These are phyloP conservation scores for Remorina albescens DNA, from an alignment of 2,797 vertebrate genomes.

Conservation along the genomic window DNA sequence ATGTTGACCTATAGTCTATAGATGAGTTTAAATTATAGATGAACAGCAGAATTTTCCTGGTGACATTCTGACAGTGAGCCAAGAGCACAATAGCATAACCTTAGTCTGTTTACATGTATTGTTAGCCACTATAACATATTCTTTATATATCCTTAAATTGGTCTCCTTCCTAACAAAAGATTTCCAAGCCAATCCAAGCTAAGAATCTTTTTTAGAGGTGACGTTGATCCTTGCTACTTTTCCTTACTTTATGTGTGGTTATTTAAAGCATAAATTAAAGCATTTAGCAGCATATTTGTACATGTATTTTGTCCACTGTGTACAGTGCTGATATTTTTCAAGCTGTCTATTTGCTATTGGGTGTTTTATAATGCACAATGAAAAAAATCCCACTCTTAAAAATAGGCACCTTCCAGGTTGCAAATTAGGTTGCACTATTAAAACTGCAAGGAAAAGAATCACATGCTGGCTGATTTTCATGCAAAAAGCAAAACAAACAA, in stretches of 20 bases:
- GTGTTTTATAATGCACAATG: background rate
- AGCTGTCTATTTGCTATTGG: background rate
- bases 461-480: background rate
- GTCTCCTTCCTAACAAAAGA: background rate
- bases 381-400: no score
- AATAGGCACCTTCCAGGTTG: no score
- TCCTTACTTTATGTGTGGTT: background rate
- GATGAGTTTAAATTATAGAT: background rate
- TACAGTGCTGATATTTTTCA: no score
- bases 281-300: background rate
- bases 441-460: background rate
- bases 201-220: background rate
- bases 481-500: background rate
- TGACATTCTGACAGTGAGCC: background rate
- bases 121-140: background rate
- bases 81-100: background rate
- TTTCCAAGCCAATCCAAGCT: no score
- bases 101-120: background rate
- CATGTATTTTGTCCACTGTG: background rate
- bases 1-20: background rate
- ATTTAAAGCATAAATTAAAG: background rate
- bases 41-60: background rate
- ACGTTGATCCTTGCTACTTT: background rate
- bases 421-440: background rate
- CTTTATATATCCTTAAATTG: background rate